phyloP scores from a whole-genome alignment of 2,113 vertebrate species.

The Rhynchomys soricoides region DNA sequence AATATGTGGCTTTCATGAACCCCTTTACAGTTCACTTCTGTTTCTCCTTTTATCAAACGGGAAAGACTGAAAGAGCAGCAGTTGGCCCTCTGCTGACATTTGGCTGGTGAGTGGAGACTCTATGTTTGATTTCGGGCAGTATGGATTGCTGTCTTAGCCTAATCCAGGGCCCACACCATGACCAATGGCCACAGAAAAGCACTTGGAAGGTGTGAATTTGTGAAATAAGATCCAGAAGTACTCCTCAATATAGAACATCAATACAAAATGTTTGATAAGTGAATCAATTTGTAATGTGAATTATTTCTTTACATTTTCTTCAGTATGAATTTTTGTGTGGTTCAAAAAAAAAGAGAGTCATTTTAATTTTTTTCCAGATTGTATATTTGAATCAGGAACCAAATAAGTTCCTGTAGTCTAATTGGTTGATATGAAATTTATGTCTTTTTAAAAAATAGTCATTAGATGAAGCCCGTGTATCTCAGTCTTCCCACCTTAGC shows the following conservation, averaged over 20 bases:
- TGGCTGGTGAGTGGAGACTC: not conserved
- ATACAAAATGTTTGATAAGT: conserved; percentile 5
- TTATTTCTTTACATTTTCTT: conserved; percentile 27
- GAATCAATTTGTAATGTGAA: conserved; percentile 16
- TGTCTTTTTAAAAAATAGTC: not conserved
- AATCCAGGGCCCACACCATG: not conserved
- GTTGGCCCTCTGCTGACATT: not conserved
- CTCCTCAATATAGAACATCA: not conserved
- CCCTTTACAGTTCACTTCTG: conserved; percentile 30
- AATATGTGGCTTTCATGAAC: not conserved
- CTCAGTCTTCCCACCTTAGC: not conserved
- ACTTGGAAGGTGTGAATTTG: conserved; percentile 18
- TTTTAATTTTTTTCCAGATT: not conserved
- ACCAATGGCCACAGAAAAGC: conserved; percentile 16
- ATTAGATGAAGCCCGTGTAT: not conserved
- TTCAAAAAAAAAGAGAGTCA: not conserved
- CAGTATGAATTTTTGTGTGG: conserved; percentile 20
- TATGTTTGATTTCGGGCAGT: conserved; percentile 43
- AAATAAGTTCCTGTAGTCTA: not conserved
- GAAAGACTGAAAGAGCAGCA: not conserved
- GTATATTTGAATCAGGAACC: not conserved
- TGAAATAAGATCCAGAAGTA: conserved; percentile 10
- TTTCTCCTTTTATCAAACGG: conserved; percentile 40
- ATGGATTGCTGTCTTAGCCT: not conserved
- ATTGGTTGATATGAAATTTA: not conserved